phyloP scores from a whole-genome alignment of 2,113 vertebrate genomes.

The Loxodonta africana region DNA sequence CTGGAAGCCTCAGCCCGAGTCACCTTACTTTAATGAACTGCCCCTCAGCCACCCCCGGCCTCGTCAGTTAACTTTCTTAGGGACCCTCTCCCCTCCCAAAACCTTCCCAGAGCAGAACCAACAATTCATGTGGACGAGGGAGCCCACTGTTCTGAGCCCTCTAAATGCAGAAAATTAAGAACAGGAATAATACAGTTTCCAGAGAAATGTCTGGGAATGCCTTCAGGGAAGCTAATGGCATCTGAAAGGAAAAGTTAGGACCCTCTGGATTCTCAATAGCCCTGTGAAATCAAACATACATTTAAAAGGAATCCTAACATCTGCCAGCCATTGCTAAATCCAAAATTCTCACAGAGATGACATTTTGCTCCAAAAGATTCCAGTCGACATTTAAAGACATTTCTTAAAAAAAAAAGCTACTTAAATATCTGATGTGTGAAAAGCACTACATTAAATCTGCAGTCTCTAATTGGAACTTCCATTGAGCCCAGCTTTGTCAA shows the following conservation, averaged over 20 bases:
- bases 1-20: not conserved
- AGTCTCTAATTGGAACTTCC: slow-evolving; percentile 39
- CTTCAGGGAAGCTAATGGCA: not conserved
- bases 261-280: not conserved
- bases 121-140: not conserved
- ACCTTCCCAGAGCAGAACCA: not conserved
- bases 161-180: not conserved
- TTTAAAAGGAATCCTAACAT: not conserved
- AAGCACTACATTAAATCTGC: slow-evolving; percentile 36
- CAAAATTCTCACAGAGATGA: slow-evolving; percentile 32
- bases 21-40: not conserved
- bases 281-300: not conserved
- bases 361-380: slow-evolving; percentile 55
- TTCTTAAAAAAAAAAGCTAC: slow-evolving; percentile 25
- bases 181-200: not conserved
- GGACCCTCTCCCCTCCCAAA: not conserved
- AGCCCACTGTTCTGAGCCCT: not conserved
- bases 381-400: not conserved
- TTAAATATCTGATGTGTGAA: not conserved
- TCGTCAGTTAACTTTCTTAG: not conserved
- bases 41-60: not conserved
- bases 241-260: not conserved
- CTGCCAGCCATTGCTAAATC: slow-evolving; percentile 10
- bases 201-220: not conserved
- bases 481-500: slow-evolving; percentile 42